phyloP scores from a whole-genome alignment of 2,113 vertebrate species.

The Hypocryptadius cinnamomeus region DNA sequence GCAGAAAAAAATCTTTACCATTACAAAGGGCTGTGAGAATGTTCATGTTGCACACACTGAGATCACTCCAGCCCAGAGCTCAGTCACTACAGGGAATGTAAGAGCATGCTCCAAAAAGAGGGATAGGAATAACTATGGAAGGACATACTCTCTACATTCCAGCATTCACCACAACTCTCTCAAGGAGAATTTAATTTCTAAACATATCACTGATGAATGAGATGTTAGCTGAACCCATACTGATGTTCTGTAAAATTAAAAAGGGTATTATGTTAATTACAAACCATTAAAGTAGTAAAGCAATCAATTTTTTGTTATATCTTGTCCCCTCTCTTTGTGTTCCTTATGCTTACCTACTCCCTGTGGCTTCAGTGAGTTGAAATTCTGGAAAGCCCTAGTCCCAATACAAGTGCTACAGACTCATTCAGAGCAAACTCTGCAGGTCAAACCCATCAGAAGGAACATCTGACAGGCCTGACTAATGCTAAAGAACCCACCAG shows the following conservation, averaged over 20 bases:
- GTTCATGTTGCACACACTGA: background rate
- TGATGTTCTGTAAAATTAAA: background rate
- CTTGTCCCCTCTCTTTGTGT: background rate
- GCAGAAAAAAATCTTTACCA: background rate
- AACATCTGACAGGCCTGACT: background rate
- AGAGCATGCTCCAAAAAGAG: background rate
- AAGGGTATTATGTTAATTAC: background rate
- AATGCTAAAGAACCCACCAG: background rate
- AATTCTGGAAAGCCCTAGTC: background rate
- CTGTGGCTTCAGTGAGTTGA: background rate
- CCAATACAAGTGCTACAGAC: background rate
- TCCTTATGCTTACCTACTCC: background rate
- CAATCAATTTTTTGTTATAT: background rate
- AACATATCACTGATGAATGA: background rate
- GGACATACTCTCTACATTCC: background rate
- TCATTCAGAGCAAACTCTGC: background rate
- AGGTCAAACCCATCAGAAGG: background rate
- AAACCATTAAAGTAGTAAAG: background rate
- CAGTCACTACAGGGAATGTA: background rate
- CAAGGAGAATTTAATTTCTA: background rate
- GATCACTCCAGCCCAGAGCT: background rate
- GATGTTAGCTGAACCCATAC: background rate
- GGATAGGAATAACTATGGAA: background rate
- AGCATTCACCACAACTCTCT: background rate
- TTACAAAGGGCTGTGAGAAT: background rate